Base-by-base conservation (phyloP, 92 coral and sea anemone species). In the Ricordea florida region DNA sequence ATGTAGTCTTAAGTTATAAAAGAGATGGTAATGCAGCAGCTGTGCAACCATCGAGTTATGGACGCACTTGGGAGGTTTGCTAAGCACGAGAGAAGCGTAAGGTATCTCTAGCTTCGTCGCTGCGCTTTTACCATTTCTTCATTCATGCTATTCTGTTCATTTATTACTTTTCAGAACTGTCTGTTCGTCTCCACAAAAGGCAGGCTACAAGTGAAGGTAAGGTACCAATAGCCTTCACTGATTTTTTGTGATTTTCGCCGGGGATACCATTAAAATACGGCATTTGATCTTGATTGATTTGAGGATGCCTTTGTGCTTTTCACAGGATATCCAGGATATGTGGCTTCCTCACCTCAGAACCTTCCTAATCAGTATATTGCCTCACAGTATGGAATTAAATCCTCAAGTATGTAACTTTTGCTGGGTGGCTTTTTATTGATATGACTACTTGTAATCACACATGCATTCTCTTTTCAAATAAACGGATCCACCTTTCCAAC, bases 191-290 rank as follows among this genome's bases (percentile, higher is more conserved):
- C 9, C 6, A 53, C 18, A 70, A 14, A 38, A 55, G 77, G 29
- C 77, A 70, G 42, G 38, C 14, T 17, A 42, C 66, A 15, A 14
- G 21, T 70, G 51, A 37, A 70, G 77, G 77, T 70, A 18, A 37
- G 40, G 5, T 10, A 3, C 6, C 20, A 21, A 53, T 11, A 15
- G 28, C 1, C 7, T 6, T 2, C 6, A 23, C 4, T 46, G 17
- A 14, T 3, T 15, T 17, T 2, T 46, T 46, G 23, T 15, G 4
- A 2, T n/a, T n/a, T n/a, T n/a, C n/a, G n/a, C n/a, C n/a, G n/a
- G n/a, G n/a, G n/a, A n/a, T n/a, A n/a, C n/a, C n/a, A n/a, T n/a
- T n/a, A n/a, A n/a, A n/a, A n/a, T n/a, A n/a, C n/a, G n/a, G 10
- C 37, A 10, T 53, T 53, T 20, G n/a, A 18, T 47, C 24, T 6